A percentile compares a stretch with the other conserved stretches of the same genome.
These are phyloP conservation scores for Geodia barretti DNA, from an alignment of 37 sponge, comb jelly and placozoan species.

Conservation along the genomic window DNA sequence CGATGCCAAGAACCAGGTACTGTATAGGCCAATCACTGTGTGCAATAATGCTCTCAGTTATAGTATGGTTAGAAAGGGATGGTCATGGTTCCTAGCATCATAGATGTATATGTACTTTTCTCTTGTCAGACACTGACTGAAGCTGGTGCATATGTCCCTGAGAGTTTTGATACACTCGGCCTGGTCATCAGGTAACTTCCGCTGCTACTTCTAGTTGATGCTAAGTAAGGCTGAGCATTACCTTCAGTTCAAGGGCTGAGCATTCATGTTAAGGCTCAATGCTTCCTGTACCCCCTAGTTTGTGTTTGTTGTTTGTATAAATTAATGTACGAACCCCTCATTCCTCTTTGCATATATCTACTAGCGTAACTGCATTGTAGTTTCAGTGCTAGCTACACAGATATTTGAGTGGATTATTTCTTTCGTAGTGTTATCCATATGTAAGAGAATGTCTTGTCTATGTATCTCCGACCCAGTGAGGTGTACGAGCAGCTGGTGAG, in stretches of 20 bases:
- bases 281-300: too few relatives aligned
- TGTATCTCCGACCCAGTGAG: conserved; percentile 37
- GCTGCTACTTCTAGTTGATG: neutral
- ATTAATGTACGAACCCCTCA: too few relatives aligned
- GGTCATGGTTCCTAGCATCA: neutral
- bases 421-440: too few relatives aligned
- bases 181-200: conserved; percentile 57
- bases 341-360: too few relatives aligned
- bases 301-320: too few relatives aligned
- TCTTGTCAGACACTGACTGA: conserved; percentile 79
- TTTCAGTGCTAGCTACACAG: too few relatives aligned
- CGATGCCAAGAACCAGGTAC: conserved; percentile 90
- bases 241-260: too few relatives aligned
- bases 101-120: too few relatives aligned
- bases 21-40: neutral
- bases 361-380: too few relatives aligned
- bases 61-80: neutral
- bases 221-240: too few relatives aligned
- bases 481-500: conserved; percentile 88
- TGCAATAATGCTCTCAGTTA: neutral
- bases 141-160: conserved; percentile 93
- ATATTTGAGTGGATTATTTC: too few relatives aligned
- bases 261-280: too few relatives aligned
- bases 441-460: neutral
- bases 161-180: conserved; percentile 91